Percentiles rank a stretch among this genome's conserved stretches.
Evolutionary conservation across 1,140 invertebrate genomes (phyloP).

Genomic region (Chlorops oryzae): DNA sequence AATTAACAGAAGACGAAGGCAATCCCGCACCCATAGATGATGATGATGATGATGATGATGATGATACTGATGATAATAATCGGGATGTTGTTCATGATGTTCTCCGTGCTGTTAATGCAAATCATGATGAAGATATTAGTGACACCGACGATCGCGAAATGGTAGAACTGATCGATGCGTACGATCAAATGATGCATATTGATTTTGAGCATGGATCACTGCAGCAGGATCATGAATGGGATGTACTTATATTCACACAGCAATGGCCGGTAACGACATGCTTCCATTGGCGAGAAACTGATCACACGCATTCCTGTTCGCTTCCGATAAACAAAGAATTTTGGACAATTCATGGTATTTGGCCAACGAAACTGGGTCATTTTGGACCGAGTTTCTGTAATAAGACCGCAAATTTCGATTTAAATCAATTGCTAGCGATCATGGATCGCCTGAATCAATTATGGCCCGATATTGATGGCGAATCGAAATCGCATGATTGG

Average conservation of each 20-base stretch:
- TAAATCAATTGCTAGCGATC: slow-evolving; percentile 54
- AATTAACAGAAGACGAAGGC: too few species aligned
- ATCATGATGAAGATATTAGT: too few species aligned
- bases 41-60: too few species aligned
- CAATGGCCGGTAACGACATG: slow-evolving; percentile 74
- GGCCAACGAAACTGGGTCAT: slow-evolving; percentile 67
- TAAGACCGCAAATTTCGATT: slow-evolving; percentile 59
- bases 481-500: slow-evolving; percentile 48
- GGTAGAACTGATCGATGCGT: too few species aligned
- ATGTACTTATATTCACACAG: slow-evolving; percentile 73
- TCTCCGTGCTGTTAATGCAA: too few species aligned
- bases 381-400: slow-evolving; percentile 66
- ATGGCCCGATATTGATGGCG: slow-evolving; percentile 69
- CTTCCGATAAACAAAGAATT: slow-evolving; percentile 56
- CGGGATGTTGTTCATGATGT: too few species aligned
- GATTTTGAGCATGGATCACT: too few species aligned
- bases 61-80: too few species aligned
- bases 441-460: slow-evolving; percentile 56
- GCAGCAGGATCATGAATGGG: slow-evolving; percentile 53
- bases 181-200: too few species aligned
- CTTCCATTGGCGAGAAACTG: slow-evolving; percentile 60
- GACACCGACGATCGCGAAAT: too few species aligned
- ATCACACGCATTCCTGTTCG: slow-evolving; percentile 55
- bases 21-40: too few species aligned
- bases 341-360: slow-evolving; percentile 78